Conservation (phyloP, 2,113 vertebrate genomes). For the Thamnophis sirtalis region DNA sequence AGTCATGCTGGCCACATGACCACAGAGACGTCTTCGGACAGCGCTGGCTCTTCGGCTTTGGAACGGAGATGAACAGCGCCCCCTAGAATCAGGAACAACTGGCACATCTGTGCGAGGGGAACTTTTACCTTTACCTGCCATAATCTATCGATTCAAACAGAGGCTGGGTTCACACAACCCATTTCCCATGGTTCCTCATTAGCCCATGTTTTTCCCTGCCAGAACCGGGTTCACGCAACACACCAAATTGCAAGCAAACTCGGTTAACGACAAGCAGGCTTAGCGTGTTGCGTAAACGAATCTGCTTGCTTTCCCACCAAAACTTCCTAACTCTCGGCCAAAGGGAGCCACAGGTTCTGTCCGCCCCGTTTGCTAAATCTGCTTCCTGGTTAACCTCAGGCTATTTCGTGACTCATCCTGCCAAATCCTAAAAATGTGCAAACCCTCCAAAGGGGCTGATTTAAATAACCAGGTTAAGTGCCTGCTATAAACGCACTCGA, state of each 20-base stretch:
- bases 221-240: neutral
- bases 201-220: neutral
- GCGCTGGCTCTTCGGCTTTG: too few species aligned
- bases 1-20: too few species aligned
- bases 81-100: too few species aligned
- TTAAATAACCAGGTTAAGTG: neutral
- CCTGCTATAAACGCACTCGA: neutral
- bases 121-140: too few species aligned
- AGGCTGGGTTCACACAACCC: neutral
- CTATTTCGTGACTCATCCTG: neutral
- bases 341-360: neutral
- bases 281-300: neutral
- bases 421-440: neutral
- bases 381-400: neutral
- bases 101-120: too few species aligned
- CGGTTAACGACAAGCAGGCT: neutral
- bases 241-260: neutral
- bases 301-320: neutral
- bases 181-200: neutral
- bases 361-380: neutral
- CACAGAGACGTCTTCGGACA: too few species aligned
- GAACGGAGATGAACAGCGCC: too few species aligned
- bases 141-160: neutral
- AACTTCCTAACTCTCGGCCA: neutral
- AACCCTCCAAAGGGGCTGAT: neutral